Evolutionary conservation across 1,140 invertebrate genomes (phyloP), one percentile per base, ranked within the genome.

Genomic region (Nasonia vitripennis): DNA sequence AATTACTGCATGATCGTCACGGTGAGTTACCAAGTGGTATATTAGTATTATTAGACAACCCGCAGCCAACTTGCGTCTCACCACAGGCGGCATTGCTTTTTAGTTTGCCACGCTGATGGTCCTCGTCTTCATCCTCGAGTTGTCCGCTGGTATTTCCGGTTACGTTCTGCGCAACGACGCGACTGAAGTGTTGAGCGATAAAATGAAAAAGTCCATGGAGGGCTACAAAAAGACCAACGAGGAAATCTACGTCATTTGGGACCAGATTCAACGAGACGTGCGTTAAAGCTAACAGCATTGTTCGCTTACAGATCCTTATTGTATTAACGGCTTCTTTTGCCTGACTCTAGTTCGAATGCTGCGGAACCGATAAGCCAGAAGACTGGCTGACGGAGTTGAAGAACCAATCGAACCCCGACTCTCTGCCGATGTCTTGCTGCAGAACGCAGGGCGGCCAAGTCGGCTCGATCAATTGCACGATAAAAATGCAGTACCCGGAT

Each of bases 1-100:
- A 97, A 95, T 90, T 95, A 97, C 88, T 97, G 96, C 90, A 96
- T 98, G 95, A 95, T 97, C 45, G 93, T 97, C 67, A 96, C 95
- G 89, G 96, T 97, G 94, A 94, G 27, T 55, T 37, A 37, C 34
- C 1, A 27, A 27, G 1, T 27, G 1, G 27, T 27, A 27, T 27
- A 27, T 27, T 27, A 27, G 27, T 27, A 27, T 27, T 27, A 1
- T 27, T 27, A 1, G 27, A 27, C 27, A 27, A 27, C 27, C 27
- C 27, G 27, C 27, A 27, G 1, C 27, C 1, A 27, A 27, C 1
- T 2, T 27, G 27, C 27, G 27, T 37, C 0, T 37, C 27, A 6
- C 34, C 5, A 6, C 34, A n/a, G n/a, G 34, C 5, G 34, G 34
- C 5, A 37, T 87, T 88, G 77, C 45, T 27, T 68, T 62, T 34